Conservation (phyloP, 2,797 vertebrate species). For the Petrocephalus sullivani region DNA sequence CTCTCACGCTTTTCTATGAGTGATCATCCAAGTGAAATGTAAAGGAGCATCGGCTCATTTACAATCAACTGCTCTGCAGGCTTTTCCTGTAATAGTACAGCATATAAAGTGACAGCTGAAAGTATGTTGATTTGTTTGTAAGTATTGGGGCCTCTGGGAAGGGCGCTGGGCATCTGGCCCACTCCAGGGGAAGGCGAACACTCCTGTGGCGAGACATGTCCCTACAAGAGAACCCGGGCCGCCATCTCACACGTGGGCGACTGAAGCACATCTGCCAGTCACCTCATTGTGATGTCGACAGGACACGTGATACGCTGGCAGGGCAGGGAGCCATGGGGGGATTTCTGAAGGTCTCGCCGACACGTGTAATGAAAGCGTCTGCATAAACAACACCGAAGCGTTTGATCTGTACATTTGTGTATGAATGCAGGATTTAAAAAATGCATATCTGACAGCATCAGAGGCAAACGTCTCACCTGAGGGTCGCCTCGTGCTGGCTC, state of each 20-base stretch:
- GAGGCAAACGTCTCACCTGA: neutral
- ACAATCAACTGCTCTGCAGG: neutral
- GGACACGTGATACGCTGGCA: neutral
- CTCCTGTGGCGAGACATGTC: no score
- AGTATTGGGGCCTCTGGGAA: neutral
- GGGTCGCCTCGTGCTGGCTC: neutral
- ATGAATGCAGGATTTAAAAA: neutral
- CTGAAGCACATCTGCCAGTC: neutral
- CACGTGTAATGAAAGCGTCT: neutral
- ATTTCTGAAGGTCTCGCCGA: neutral
- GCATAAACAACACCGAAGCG: neutral
- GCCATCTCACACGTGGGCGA: neutral
- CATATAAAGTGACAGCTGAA: neutral
- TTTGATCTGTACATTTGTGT: neutral
- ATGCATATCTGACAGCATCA: neutral
- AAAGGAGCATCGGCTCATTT: neutral
- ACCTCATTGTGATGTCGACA: neutral
- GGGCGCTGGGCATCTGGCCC: neutral
- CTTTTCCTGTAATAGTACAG: neutral
- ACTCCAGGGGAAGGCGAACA: neutral
- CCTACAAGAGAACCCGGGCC: neutral
- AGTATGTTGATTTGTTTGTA: neutral
- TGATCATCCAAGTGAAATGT: neutral
- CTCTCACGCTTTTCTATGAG: neutral
- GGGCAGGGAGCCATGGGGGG: neutral